Evolutionary conservation across 2,797 vertebrate species (phyloP), one percentile per base, ranked within the genome.

Genomic region (Xiphophorus birchmanni): DNA sequence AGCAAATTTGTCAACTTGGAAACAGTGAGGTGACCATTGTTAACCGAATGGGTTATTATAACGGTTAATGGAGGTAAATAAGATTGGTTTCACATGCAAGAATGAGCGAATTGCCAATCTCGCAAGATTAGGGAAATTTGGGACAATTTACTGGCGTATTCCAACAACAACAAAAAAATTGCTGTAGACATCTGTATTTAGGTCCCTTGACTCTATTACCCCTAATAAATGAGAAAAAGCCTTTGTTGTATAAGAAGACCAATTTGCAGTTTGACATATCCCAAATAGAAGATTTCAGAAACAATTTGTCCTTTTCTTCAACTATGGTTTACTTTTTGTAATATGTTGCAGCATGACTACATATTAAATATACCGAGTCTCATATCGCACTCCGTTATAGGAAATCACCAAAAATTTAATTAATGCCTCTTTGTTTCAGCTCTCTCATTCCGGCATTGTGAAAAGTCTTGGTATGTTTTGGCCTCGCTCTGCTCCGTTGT

Each of bases 401-500:
- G 12, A 67, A 37, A 67, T 54, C 5, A 65, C 9, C 6, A 44
- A 56, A 45, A 47, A 15, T 73, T 3, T 45, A 1, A n/a, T 45
- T 23, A 72, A n/a, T 72, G 6, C 13, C 23, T 29, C 26, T 72
- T 44, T 29, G 56, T 40, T 17, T 35, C 3, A 73, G 58, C 48
- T 54, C 71, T 80, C 67, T 84, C 4, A 69, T 85, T 85, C 82
- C 32, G 45, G 56, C 23, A 80, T 74, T 56, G 9, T n/a, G 15
- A 79, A 87, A 26, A 65, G 32, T 50, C 9, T n/a, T 88, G 7
- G 21, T 58, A 79, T 81, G 78, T 87, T 88, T 85, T 67, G 82
- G 80, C 76, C 75, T 11, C 75, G 69, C 82, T 80, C 83, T 82
- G 86, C 87, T 85, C 76, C 42, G 23, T 71, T 80, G 84, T 86